Evolutionary conservation across 2,888 invertebrate species (phyloP).

Genomic region (Agrotis ipsilon): DNA sequence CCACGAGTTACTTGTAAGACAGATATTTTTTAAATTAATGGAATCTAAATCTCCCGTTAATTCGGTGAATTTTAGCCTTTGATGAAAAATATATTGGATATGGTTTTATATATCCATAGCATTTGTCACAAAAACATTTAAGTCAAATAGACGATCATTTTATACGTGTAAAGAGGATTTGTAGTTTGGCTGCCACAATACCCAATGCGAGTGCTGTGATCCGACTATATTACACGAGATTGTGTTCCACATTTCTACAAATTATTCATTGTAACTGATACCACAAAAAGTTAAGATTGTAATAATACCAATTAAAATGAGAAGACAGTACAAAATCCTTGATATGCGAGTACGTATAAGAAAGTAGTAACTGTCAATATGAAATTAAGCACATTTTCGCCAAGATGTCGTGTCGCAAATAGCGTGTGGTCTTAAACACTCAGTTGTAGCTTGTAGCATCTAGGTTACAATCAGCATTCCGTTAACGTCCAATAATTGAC

Average conservation of each 20-base stretch:
- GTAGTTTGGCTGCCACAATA: background rate
- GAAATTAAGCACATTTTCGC: slow-evolving; percentile 7
- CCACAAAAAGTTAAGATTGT: too few species aligned
- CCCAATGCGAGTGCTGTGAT: background rate
- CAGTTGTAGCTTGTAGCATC: slow-evolving; percentile 49
- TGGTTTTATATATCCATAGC: background rate
- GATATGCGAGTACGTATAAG: background rate
- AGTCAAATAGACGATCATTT: too few species aligned
- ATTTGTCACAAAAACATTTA: too few species aligned
- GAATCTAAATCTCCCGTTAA: background rate
- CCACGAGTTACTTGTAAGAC: background rate
- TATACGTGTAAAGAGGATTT: background rate
- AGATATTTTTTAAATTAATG: background rate
- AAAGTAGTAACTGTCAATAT: background rate
- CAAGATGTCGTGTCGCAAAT: slow-evolving; percentile 33
- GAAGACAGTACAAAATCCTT: background rate
- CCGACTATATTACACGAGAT: too few species aligned
- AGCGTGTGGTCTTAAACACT: slow-evolving; percentile 41
- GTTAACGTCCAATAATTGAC: slow-evolving; percentile 54
- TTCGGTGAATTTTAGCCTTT: background rate
- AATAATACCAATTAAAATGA: background rate
- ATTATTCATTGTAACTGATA: too few species aligned
- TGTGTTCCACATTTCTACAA: too few species aligned
- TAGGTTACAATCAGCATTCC: slow-evolving; percentile 53
- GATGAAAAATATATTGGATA: background rate